Conservation (phyloP, 2,797 vertebrate genomes). For the Thamnophis elegans region DNA sequence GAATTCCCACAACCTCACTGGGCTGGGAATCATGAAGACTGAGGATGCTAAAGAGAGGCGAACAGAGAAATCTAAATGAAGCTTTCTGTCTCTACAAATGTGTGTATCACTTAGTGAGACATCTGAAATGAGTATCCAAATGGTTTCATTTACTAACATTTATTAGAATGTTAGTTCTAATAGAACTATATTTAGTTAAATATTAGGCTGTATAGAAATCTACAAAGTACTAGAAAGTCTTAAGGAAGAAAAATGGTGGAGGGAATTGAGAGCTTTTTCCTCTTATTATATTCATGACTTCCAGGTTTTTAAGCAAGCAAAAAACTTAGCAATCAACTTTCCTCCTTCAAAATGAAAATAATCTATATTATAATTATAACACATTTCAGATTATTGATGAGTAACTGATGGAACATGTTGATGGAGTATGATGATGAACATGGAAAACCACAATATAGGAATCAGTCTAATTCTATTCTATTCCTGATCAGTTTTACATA, state of each 20-base stretch:
- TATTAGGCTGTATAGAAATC: neutral
- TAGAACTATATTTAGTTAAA: neutral
- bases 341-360: neutral
- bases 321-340: neutral
- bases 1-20: constrained; percentile 2
- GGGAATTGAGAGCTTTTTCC: neutral
- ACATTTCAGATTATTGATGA: neutral
- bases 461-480: neutral
- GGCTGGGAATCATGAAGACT: neutral
- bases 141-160: neutral
- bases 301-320: neutral
- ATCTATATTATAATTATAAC: neutral
- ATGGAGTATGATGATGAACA: neutral
- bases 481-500: neutral
- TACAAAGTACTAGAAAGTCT: neutral
- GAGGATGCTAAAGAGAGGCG: neutral
- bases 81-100: neutral
- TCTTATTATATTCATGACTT: neutral
- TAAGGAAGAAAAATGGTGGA: neutral
- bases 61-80: neutral
- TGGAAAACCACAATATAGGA: neutral
- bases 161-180: neutral
- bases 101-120: neutral
- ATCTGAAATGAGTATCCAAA: neutral
- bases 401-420: neutral